Percentiles rank a stretch among this genome's conserved stretches.
These are phyloP conservation scores for Poeciliopsis infans DNA, from an alignment of 2,797 vertebrate genomes.

Conservation along the genomic window DNA sequence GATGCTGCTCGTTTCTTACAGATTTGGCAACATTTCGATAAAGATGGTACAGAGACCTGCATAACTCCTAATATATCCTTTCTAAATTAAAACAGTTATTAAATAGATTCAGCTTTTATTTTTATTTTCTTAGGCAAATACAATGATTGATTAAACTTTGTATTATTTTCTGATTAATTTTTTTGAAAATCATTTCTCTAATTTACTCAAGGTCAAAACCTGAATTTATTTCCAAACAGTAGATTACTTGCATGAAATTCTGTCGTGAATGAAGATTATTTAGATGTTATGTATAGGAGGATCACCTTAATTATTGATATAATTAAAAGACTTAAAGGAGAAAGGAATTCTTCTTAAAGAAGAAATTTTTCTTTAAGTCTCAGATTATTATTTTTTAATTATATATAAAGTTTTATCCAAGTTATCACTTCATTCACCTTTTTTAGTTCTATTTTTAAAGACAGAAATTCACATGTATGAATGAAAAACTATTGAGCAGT, in stretches of 20 bases:
- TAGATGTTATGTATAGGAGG: background rate
- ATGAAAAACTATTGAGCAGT: background rate
- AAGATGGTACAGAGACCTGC: slow-evolving; percentile 70
- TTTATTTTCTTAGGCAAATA: background rate
- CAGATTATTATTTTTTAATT: background rate
- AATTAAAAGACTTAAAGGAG: background rate
- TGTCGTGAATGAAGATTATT: background rate
- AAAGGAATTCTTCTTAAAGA: background rate
- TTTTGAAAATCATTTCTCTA: background rate
- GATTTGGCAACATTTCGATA: slow-evolving; percentile 86
- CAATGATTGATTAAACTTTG: background rate
- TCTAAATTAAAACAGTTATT: background rate
- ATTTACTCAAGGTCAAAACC: background rate
- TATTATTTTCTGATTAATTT: background rate
- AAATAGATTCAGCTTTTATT: background rate
- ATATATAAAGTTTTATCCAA: background rate
- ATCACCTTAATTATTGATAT: background rate
- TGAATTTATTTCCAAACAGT: background rate
- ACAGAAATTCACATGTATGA: background rate
- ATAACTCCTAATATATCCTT: background rate
- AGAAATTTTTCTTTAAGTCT: background rate
- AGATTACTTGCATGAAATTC: background rate
- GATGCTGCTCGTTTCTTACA: slow-evolving; percentile 85
- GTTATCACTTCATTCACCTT: background rate
- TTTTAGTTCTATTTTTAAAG: background rate